phyloP scores from a whole-genome alignment of 2,888 invertebrate genomes.

The Polyploca ridens region DNA sequence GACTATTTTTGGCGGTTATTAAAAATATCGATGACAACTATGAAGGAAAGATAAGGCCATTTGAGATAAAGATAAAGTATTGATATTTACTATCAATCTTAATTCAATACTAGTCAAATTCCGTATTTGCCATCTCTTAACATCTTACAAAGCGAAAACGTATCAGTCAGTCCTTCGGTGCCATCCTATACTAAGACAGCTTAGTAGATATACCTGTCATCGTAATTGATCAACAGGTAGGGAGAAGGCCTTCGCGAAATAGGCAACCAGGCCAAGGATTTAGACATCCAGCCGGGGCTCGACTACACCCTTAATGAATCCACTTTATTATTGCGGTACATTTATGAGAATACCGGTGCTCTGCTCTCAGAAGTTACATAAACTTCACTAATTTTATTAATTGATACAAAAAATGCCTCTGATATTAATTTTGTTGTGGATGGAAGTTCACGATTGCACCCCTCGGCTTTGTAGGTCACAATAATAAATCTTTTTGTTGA shows the following conservation, averaged over 20 bases:
- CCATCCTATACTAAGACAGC: slow-evolving; percentile 28
- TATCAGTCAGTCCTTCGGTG: slow-evolving; percentile 27
- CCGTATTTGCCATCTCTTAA: background rate
- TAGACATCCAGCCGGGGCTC: slow-evolving; percentile 14
- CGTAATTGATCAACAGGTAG: slow-evolving; percentile 59
- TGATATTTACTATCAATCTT: background rate
- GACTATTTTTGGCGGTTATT: background rate
- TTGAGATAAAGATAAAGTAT: background rate
- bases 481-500: background rate
- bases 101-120: background rate
- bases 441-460: background rate
- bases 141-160: background rate
- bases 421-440: background rate
- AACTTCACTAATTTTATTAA: background rate
- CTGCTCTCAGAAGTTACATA: background rate
- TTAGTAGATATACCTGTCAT: slow-evolving; percentile 48
- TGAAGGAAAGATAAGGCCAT: background rate
- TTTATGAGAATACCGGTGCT: background rate
- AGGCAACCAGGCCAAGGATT: slow-evolving; percentile 62
- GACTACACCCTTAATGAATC: slow-evolving; percentile 15
- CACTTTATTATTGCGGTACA: background rate
- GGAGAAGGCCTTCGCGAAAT: slow-evolving; percentile 44
- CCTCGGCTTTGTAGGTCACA: slow-evolving; percentile 1
- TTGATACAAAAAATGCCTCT: background rate
- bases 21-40: background rate